Conservation (phyloP, 2,888 invertebrate species). For the Nemotelus pantherinus region DNA sequence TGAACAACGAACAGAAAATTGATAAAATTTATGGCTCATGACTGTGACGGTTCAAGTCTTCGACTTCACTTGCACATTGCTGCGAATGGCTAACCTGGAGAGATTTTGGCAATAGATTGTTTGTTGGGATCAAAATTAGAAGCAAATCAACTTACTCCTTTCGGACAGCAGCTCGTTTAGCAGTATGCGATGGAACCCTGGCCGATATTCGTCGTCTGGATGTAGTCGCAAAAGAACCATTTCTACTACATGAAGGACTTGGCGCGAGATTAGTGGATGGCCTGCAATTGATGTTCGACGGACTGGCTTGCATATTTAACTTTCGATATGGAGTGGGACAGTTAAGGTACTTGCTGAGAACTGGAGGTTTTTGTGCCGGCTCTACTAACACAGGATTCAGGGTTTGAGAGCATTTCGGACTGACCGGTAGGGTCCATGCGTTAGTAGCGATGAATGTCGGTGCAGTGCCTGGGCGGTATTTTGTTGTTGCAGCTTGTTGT, state of each 20-base stretch:
- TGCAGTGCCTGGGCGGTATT: conserved; percentile 17
- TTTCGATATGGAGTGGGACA: background rate
- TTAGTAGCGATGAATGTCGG: background rate
- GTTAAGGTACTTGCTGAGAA: conserved; percentile 21
- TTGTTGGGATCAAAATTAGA: background rate
- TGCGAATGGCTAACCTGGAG: conserved; percentile 9
- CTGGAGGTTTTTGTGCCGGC: conserved; percentile 4
- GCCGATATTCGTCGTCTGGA: conserved; percentile 2
- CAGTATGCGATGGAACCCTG: conserved; percentile 33
- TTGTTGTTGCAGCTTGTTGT: conserved; percentile 5
- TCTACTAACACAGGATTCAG: background rate
- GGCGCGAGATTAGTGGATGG: background rate
- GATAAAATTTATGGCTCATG: conserved; percentile 23
- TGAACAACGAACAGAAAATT: background rate
- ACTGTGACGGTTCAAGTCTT: conserved; percentile 10
- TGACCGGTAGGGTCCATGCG: background rate
- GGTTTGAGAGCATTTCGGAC: background rate
- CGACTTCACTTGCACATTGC: background rate
- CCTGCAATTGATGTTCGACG: background rate
- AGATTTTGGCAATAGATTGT: background rate
- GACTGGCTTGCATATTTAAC: conserved; percentile 1
- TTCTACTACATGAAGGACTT: conserved; percentile 7
- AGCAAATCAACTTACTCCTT: conserved; percentile 26
- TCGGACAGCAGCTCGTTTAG: conserved; percentile 29
- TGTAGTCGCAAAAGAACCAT: conserved; percentile 8